phyloP scores from a whole-genome alignment of 2,113 vertebrate species.

The Spheniscus mendiculus region DNA sequence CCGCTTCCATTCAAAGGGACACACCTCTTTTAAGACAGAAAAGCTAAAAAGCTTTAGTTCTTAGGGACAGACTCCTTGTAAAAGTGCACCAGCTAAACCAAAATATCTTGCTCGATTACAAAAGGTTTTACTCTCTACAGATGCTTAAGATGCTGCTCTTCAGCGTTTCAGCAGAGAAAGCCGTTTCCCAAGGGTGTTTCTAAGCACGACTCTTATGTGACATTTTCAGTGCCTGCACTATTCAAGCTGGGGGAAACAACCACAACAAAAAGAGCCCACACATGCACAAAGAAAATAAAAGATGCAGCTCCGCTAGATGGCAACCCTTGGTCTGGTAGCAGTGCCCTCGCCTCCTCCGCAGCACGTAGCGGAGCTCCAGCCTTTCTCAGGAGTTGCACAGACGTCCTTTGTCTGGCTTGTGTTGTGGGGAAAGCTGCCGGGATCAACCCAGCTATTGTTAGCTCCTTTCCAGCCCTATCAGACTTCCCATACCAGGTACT shows the following conservation, averaged over 20 bases:
- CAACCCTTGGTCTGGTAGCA: neutral
- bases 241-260: neutral
- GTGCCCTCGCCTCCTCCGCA: neutral
- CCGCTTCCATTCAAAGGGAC: neutral
- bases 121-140: neutral
- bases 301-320: neutral
- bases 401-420: neutral
- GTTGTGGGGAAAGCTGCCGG: neutral
- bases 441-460: neutral
- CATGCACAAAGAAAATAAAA: neutral
- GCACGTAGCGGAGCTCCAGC: neutral
- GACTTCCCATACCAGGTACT: neutral
- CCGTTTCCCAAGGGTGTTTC: neutral
- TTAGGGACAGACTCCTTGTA: neutral
- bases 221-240: neutral
- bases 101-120: neutral
- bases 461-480: neutral
- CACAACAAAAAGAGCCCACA: neutral
- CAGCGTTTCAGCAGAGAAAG: neutral
- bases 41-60: neutral
- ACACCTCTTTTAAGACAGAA: neutral
- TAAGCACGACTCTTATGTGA: neutral
- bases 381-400: neutral
- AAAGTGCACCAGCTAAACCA: neutral
- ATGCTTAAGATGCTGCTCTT: neutral